Conservation (phyloP, 2,888 invertebrate genomes). For the Acrocyrtus sp. region DNA sequence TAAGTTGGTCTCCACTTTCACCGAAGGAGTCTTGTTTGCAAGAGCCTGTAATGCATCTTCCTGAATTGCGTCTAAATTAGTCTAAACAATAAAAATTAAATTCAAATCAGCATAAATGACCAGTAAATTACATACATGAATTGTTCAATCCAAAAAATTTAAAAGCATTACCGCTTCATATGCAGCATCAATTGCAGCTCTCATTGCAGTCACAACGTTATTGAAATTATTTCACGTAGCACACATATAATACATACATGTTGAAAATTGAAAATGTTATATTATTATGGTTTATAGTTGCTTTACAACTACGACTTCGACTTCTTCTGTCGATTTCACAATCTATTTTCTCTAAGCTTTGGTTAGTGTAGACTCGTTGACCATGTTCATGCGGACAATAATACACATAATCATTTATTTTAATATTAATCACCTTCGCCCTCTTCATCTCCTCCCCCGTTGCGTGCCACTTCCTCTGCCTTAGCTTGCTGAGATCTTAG, state of each 20-base stretch:
- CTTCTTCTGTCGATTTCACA: too few relatives aligned
- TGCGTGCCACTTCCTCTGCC: conserved; percentile 70
- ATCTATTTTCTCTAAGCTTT: too few relatives aligned
- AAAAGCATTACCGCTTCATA: conserved; percentile 76
- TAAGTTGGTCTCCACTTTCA: conserved; percentile 86
- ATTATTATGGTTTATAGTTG: too few relatives aligned
- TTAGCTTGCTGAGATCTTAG: conserved; percentile 85
- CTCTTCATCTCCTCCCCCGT: conserved; percentile 67
- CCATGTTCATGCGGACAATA: too few relatives aligned
- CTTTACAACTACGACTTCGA: too few relatives aligned
- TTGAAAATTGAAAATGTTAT: too few relatives aligned
- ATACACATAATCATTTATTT: too few relatives aligned
- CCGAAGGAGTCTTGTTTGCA: conserved; percentile 90
- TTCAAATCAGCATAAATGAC: too few relatives aligned
- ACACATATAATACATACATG: too few relatives aligned
- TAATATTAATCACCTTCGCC: conserved; percentile 68
- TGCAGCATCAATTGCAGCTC: conserved; percentile 91
- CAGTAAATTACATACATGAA: too few relatives aligned
- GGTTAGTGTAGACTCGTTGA: too few relatives aligned
- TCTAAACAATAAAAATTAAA: conserved; percentile 72
- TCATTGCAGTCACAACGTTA: conserved; percentile 84
- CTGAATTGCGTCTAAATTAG: conserved; percentile 81
- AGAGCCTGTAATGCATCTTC: conserved; percentile 89
- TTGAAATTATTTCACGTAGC: too few relatives aligned
- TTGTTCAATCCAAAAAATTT: neutral